Evolutionary conservation across 2,888 invertebrate genomes (phyloP), one percentile per base, ranked within the genome.

Genomic region (Myathropa florea): DNA sequence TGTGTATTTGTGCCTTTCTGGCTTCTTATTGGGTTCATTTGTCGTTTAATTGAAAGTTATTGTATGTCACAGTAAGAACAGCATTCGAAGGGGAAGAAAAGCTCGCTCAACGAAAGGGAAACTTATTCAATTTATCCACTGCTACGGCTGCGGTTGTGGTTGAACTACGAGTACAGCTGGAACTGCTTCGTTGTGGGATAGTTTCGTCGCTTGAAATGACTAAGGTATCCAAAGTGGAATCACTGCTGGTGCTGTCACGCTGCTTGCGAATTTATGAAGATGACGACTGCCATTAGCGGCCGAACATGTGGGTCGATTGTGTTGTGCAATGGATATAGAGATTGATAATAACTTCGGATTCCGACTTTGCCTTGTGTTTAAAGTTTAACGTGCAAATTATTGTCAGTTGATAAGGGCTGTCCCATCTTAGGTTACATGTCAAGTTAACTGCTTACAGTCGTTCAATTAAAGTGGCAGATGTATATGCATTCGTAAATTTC

Each of bases 11-110:
- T 75, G 60, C 21, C 55, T 71, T 36, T 63, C 36, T 72, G 68
- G 23, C 73, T 71, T 77, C 73, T 65, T 70, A 55, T 79, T 78
- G 55, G 79, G 63, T 80, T 76, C 70, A 78, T 82, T 82, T 82
- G 70, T 63, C 57, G 79, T 79, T 82, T 86, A 86, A 79, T 86
- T 83, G 83, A 86, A 86, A 83, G 79, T 86, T 83, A 83, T 83
- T 75, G 83, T 71, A 72, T 63, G 64, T 55, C 77, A 57, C 57
- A 57, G 33, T 24, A 36, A 71, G 65, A 71, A 76, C 53, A 76
- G 26, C 57, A 14, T 21, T 70, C 28, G 23, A 60, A 75, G 36
- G 64, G 70, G 75, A 84, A 53, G 39, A 80, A 84, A 84, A 80
- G 80, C 75, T 84, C 10, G 4, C 59, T 12, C 53, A 77, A 67